Conservation (phyloP, 1,140 invertebrate species). For the Heterodera carotae region DNA sequence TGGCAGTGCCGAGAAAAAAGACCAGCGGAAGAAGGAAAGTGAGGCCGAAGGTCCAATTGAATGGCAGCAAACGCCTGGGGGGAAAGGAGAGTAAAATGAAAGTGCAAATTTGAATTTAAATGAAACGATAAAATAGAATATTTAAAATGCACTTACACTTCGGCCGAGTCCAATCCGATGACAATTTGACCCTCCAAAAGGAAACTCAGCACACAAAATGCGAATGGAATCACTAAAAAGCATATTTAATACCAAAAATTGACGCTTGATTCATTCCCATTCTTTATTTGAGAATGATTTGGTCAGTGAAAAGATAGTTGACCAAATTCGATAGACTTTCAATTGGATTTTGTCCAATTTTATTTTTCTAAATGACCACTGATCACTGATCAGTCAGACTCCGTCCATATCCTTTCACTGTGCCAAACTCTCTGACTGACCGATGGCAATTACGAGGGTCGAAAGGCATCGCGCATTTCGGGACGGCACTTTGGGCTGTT, state of each 20-base stretch:
- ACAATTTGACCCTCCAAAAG: constrained; percentile 44
- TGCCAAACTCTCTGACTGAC: constrained; percentile 20
- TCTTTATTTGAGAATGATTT: too few species aligned
- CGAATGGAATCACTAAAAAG: constrained; percentile 47
- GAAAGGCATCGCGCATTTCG: constrained; percentile 23
- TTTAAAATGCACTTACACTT: not conserved
- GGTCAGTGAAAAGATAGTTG: too few species aligned
- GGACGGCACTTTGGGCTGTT: constrained; percentile 1
- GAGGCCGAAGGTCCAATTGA: constrained; percentile 45
- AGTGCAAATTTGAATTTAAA: too few species aligned
- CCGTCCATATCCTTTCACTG: too few species aligned
- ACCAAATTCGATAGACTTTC: too few species aligned
- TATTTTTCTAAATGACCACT: too few species aligned
- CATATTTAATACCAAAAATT: not conserved
- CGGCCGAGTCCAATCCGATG: constrained; percentile 23
- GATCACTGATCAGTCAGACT: too few species aligned
- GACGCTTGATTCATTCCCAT: too few species aligned
- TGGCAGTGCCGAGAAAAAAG: constrained; percentile 42
- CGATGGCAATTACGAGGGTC: constrained; percentile 25
- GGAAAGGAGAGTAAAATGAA: too few species aligned
- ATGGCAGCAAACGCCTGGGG: constrained; percentile 33
- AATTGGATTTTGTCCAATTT: too few species aligned
- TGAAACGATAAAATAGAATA: not conserved
- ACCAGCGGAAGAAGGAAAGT: constrained; percentile 45
- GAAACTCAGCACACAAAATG: constrained; percentile 41